Conservation (phyloP, 2,113 vertebrate genomes). For the Ictalurus furcatus region DNA sequence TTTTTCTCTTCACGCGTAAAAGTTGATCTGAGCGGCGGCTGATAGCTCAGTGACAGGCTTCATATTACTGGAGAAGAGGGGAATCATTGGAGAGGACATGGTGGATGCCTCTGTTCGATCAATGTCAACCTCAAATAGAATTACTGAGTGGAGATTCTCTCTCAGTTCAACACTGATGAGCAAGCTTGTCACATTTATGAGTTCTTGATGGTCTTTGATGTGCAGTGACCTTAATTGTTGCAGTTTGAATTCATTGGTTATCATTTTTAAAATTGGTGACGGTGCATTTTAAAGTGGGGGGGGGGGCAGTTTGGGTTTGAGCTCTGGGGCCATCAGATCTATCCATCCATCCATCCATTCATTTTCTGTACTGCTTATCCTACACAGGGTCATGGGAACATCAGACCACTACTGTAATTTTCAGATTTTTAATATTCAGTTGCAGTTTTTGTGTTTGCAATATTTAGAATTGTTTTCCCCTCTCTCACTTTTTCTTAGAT, state of each 20-base stretch:
- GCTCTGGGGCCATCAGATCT: too few relatives aligned
- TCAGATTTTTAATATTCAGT: background rate
- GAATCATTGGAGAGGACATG: constrained; percentile 33
- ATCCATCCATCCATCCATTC: too few relatives aligned
- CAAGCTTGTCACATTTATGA: constrained; percentile 17
- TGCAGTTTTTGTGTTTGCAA: background rate
- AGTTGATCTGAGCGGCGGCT: constrained; percentile 17
- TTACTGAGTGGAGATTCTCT: constrained; percentile 33
- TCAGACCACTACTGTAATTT: background rate
- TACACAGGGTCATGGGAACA: too few relatives aligned
- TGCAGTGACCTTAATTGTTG: constrained; percentile 29
- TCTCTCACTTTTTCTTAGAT: background rate
- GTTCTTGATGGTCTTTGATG: constrained; percentile 24
- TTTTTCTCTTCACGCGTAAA: constrained; percentile 7
- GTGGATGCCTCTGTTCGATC: constrained; percentile 27
- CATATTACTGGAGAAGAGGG: constrained; percentile 23
- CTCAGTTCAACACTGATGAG: constrained; percentile 36
- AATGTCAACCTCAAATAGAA: constrained; percentile 49
- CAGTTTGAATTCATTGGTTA: constrained; percentile 10
- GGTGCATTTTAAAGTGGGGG: background rate
- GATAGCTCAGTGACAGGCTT: constrained; percentile 33
- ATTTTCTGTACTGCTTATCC: too few relatives aligned
- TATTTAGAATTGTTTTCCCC: background rate
- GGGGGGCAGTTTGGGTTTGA: background rate
- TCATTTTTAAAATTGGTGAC: background rate